Conservation (phyloP, 2,113 vertebrate species). For the Origma solitaria region DNA sequence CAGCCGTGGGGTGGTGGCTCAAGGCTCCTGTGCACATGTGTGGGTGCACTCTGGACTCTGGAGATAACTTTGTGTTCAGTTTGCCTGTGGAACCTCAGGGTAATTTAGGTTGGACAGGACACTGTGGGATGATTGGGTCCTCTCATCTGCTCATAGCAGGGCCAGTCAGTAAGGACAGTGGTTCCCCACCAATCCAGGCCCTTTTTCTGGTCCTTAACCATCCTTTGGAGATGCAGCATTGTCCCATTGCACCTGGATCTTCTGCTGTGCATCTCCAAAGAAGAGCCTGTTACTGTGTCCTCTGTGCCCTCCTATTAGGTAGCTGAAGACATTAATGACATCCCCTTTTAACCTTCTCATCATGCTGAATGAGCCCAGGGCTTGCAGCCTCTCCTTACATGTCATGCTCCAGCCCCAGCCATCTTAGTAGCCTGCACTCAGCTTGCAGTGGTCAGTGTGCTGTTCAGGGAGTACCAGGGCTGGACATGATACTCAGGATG, state of each 20-base stretch:
- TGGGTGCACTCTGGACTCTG: background rate
- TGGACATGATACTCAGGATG: background rate
- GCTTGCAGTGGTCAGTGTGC: background rate
- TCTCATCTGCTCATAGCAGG: background rate
- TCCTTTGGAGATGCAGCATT: background rate
- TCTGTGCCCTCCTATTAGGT: background rate
- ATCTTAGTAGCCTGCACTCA: background rate
- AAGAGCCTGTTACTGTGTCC: background rate
- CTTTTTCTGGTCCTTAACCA: background rate
- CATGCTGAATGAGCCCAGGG: rapidly evolving
- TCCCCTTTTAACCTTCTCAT: background rate
- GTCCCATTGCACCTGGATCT: background rate
- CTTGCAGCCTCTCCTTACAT: background rate
- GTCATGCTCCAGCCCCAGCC: background rate
- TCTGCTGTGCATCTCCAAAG: background rate
- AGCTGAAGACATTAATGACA: background rate
- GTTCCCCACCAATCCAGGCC: background rate
- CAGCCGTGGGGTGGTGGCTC: rapidly evolving
- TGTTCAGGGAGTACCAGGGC: background rate
- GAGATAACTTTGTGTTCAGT: background rate
- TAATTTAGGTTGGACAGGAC: background rate
- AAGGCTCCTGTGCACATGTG: background rate
- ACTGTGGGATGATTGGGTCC: rapidly evolving
- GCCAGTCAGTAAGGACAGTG: background rate
- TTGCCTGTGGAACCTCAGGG: background rate